A percentile compares a stretch with the other conserved stretches of the same genome.
Conservation (phyloP, 2,888 invertebrate genomes). For the Flexamia atlantica region DNA sequence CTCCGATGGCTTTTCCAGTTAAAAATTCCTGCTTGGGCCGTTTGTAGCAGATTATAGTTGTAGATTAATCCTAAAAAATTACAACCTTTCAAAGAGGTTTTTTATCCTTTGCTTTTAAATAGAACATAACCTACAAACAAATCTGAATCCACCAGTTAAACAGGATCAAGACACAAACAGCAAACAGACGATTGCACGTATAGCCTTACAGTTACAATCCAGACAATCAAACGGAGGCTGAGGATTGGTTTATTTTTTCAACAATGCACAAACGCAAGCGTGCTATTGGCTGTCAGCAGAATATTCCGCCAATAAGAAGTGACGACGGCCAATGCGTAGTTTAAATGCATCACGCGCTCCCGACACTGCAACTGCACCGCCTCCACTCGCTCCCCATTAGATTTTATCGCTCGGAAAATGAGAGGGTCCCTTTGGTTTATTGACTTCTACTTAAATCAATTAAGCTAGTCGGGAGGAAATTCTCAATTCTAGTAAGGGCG, state of each 20-base stretch:
- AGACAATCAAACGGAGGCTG: background rate
- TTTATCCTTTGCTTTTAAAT: too few relatives aligned
- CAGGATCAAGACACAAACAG: too few relatives aligned
- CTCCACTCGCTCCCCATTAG: constrained; percentile 34
- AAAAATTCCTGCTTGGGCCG: too few relatives aligned
- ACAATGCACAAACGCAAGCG: constrained; percentile 26
- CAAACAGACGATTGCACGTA: background rate
- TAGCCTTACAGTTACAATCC: background rate
- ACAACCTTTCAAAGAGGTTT: too few relatives aligned
- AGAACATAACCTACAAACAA: too few relatives aligned
- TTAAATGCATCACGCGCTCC: constrained; percentile 70
- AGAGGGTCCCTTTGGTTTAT: constrained; percentile 48
- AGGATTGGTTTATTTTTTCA: constrained; percentile 35
- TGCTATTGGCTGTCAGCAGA: constrained; percentile 33
- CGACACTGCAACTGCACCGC: background rate
- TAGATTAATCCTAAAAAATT: too few relatives aligned
- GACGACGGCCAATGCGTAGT: constrained; percentile 69
- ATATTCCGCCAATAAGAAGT: constrained; percentile 62
- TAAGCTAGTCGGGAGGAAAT: constrained; percentile 13
- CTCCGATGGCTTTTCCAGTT: too few relatives aligned
- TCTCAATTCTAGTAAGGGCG: background rate
- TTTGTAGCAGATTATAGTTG: too few relatives aligned
- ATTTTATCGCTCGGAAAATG: constrained; percentile 63
- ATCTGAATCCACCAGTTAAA: too few relatives aligned
- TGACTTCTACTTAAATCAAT: constrained; percentile 56